Evolutionary conservation across 1,140 invertebrate species (phyloP), one percentile per base, ranked within the genome.

Genomic region (Phortica variegata): DNA sequence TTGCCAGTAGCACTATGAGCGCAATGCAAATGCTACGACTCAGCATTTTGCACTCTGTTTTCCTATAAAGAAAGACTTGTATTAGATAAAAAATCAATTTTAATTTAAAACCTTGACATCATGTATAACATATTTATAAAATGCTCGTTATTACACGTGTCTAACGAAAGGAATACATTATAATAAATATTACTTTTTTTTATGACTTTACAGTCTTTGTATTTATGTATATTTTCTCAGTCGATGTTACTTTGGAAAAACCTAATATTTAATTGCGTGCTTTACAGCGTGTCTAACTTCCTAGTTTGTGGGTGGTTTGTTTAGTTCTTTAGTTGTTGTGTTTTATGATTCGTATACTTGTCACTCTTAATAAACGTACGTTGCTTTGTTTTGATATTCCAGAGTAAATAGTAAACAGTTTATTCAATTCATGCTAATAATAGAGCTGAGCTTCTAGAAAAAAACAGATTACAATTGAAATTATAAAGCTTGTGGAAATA

Each of bases 371-470:
- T 68, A 53, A 46, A 29, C n/a, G n/a, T 17, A 29, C 40, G 17
- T 26, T 34, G 40, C 36, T 47, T 47, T 50, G 53, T 51, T 61
- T 61, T 57, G 31, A 43, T 54, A 49, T 51, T 54, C 49, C 43
- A 61, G n/a, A n/a, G n/a, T n/a, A n/a, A n/a, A n/a, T n/a, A n/a
- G n/a, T 39, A 54, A 66, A 66, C 62, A 68, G 68, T 68, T 63
- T 49, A 68, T 56, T 68, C 60, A 63, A 68, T 68, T 68, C 60
- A 49, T 20, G 54, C 56, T 57, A 42, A 54, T 66, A 49, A 65
- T 49, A 56, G n/a, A n/a, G n/a, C n/a, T n/a, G n/a, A n/a, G n/a
- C n/a, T n/a, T n/a, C n/a, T n/a, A n/a, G n/a, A n/a, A n/a, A n/a
- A n/a, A n/a, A n/a, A n/a, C n/a, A n/a, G n/a, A n/a, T n/a, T n/a